phyloP scores from a whole-genome alignment of 2,113 vertebrate species.

The Elephantulus edwardii region DNA sequence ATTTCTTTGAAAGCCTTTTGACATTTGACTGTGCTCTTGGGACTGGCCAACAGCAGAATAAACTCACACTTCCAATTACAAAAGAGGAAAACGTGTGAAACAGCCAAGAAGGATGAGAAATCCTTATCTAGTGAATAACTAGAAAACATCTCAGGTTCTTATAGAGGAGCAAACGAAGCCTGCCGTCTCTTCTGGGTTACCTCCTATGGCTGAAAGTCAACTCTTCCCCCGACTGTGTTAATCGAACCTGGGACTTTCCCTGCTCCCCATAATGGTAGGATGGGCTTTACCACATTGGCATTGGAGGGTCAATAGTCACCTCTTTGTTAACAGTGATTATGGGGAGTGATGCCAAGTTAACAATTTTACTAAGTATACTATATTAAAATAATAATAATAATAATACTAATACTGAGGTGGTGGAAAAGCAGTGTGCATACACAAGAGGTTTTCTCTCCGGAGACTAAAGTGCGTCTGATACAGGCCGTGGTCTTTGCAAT shows the following conservation, averaged over 20 bases:
- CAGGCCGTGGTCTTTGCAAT: too few species aligned
- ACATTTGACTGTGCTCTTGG: conserved; percentile 28
- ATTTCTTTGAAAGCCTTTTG: conserved; percentile 41
- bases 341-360: neutral
- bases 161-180: conserved; percentile 74
- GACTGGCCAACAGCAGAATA: conserved; percentile 15
- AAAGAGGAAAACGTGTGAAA: conserved; percentile 80
- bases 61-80: conserved; percentile 44
- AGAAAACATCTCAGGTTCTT: conserved; percentile 80
- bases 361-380: neutral
- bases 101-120: conserved; percentile 78
- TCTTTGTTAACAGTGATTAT: neutral
- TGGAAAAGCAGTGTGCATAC: neutral
- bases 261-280: neutral
- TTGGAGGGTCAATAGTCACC: neutral
- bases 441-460: too few species aligned
- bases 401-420: neutral
- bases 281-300: neutral
- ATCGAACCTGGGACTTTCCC: neutral
- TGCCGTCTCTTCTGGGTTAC: conserved; percentile 59
- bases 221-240: neutral
- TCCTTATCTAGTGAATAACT: conserved; percentile 72
- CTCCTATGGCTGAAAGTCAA: neutral
- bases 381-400: too few species aligned
- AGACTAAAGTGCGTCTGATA: too few species aligned